Conservation (phyloP, 2,113 vertebrate species). For the Melanotaenia duboulayi region DNA sequence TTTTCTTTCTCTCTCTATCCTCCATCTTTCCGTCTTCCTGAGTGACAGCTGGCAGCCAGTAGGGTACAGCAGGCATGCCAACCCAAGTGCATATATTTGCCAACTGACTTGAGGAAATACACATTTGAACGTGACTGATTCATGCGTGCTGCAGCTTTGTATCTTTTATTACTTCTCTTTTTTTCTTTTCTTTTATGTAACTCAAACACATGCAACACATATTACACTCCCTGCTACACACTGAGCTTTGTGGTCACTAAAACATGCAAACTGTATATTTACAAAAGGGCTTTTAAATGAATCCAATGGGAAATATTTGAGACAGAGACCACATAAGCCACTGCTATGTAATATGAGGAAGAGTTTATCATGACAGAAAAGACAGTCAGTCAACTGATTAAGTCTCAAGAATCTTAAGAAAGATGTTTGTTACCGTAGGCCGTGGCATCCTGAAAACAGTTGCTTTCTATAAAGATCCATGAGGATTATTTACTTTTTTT, state of each 20-base stretch:
- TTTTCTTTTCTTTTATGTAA: constrained; percentile 3
- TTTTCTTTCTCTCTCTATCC: constrained; percentile 34
- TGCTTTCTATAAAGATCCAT: background rate
- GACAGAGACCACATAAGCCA: constrained; percentile 35
- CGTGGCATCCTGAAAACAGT: background rate
- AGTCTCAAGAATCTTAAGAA: too few species aligned
- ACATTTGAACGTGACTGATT: constrained; percentile 66
- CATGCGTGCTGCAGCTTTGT: constrained; percentile 19
- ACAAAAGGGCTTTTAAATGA: constrained; percentile 40
- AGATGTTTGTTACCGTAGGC: background rate
- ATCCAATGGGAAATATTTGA: constrained; percentile 35
- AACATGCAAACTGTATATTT: constrained; percentile 45
- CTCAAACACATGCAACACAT: constrained; percentile 33
- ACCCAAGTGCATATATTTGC: constrained; percentile 71
- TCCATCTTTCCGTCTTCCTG: constrained; percentile 73
- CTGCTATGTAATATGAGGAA: constrained; percentile 38
- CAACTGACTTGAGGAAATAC: constrained; percentile 73
- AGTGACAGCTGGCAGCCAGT: constrained; percentile 85
- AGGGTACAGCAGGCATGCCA: constrained; percentile 82
- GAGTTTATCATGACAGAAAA: constrained; percentile 18
- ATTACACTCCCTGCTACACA: constrained; percentile 41
- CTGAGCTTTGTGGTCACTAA: constrained; percentile 51
- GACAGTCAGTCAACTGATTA: background rate
- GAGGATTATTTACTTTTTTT: background rate
- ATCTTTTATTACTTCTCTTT: constrained; percentile 25